Evolutionary conservation across 92 coral and sea anemone species (phyloP), one percentile per base, ranked within the genome.

Genomic region (Phymanthus crucifer): DNA sequence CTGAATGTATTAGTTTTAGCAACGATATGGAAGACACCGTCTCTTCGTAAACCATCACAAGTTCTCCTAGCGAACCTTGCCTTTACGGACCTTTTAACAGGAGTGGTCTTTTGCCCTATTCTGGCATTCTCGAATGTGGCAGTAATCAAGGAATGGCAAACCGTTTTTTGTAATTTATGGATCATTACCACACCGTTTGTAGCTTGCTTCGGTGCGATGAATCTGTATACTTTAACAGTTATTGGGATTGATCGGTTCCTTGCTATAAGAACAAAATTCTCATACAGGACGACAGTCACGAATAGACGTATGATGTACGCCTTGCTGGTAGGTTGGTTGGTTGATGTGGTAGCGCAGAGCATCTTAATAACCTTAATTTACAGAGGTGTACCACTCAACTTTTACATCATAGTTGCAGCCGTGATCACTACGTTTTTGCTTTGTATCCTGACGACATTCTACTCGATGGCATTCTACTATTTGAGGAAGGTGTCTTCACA

Each of bases 181-280:
- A 29, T 31, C 0, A 3, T 27, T 18, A 16, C 40, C 1, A 47
- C 9, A 5, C 66, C 70, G 2, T 32, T 52, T 14, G 5, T 14
- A 4, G 33, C 35, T 38, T 31, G 46, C 32, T 31, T 76, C 0
- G 50, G 40, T 37, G 32, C 18, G 6, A 33, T 76, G 5, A 76
- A 57, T 11, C 71, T 76, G 3, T 47, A 4, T 18, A n/a, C 66
- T 32, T 33, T 76, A 33, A 31, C 54, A 32, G 5, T 23, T 18
- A 76, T 37, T 5, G 36, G 80, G 18, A 33, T 76, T 14, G 80
- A 76, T 31, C 80, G 80, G 7, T 76, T 76, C 17, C 66, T 76
- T 26, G 80, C 70, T 24, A 58, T 76, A 11, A 76, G 52, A 19
- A 9, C 21, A 1, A 56, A 76, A 18, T 31, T 76, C 19, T 24